Evolutionary conservation across 2,113 vertebrate genomes (phyloP).

Genomic region (Sus scrofa): DNA sequence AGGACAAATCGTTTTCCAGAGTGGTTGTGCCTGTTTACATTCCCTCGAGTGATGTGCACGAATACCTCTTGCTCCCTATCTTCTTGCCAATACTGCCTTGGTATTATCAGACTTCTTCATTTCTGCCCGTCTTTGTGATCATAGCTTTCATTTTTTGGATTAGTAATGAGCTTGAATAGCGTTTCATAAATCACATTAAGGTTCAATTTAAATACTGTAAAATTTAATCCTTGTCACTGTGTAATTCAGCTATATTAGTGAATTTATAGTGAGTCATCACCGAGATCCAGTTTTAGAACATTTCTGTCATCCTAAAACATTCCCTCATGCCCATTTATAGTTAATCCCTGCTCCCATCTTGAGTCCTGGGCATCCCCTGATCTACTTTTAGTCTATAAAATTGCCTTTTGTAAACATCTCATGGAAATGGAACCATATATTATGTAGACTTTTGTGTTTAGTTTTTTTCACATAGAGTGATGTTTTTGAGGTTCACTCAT

Average conservation of each 20-base stretch:
- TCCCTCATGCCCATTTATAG: neutral
- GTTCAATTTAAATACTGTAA: slow-evolving; percentile 13
- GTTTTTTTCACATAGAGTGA: neutral
- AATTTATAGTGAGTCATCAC: neutral
- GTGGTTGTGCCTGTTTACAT: neutral
- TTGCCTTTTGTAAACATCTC: slow-evolving; percentile 32
- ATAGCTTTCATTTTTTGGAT: slow-evolving; percentile 39
- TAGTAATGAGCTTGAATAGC: neutral
- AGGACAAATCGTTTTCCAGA: neutral
- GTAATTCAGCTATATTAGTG: neutral
- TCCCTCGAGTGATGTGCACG: neutral
- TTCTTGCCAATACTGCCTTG: neutral
- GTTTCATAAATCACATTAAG: neutral
- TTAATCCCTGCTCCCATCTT: neutral
- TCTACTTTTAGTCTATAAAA: neutral
- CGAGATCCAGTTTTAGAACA: neutral
- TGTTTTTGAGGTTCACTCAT: neutral
- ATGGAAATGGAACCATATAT: neutral
- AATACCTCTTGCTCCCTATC: neutral
- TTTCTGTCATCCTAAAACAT: neutral
- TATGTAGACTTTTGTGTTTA: neutral
- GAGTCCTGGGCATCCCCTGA: neutral
- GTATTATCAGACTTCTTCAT: neutral
- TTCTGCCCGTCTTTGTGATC: neutral
- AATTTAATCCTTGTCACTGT: neutral